These are phyloP conservation scores for Hippopotamus amphibius DNA, from an alignment of 2,113 vertebrate species.

Conservation along the genomic window DNA sequence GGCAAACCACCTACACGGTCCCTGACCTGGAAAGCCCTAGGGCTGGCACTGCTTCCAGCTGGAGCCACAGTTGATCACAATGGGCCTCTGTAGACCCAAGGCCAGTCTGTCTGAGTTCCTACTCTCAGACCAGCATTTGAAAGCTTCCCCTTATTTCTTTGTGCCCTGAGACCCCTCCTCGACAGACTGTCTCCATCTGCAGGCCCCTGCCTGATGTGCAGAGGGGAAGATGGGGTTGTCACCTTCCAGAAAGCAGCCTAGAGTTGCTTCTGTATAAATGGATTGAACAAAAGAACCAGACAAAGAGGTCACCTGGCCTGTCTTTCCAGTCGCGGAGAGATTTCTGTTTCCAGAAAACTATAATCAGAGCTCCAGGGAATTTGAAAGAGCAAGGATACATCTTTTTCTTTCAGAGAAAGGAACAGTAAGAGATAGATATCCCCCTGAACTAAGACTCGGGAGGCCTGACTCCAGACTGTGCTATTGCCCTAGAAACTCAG, in stretches of 20 bases:
- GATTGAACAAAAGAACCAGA: neutral
- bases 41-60: neutral
- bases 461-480: neutral
- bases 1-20: neutral
- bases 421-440: neutral
- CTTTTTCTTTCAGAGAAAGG: neutral
- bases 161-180: neutral
- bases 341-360: neutral
- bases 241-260: neutral
- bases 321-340: neutral
- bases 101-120: neutral
- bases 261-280: neutral
- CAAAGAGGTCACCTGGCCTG: neutral
- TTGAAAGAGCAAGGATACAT: neutral
- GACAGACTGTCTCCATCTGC: neutral
- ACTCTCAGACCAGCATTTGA: neutral
- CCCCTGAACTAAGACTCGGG: neutral
- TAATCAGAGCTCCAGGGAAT: neutral
- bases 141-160: neutral
- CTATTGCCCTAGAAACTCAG: neutral
- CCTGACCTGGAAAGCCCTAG: neutral
- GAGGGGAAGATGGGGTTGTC: no score
- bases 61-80: neutral
- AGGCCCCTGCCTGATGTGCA: neutral
- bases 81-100: neutral